Evolutionary conservation across 2,888 invertebrate species (phyloP), one percentile per base, ranked within the genome.

Genomic region (Sphecodes monilicornis): DNA sequence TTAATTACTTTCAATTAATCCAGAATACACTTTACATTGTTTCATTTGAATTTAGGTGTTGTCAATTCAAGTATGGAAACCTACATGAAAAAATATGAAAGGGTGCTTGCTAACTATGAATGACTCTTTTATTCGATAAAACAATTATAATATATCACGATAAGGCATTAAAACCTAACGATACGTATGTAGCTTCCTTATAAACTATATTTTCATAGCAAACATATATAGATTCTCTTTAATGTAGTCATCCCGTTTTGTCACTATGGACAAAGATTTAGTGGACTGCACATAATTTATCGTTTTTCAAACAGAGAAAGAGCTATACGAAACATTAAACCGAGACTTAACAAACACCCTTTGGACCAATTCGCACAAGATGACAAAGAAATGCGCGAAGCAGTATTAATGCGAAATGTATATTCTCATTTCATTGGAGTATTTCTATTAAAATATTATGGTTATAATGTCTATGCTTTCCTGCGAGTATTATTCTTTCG

Each of bases 291-390:
- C 22, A 36, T 22, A 36, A 8, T 36, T 36, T 22, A 66, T 36
- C 3, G 32, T 36, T 66, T 66, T 36, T 2, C 18, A 22, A 36
- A 36, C 4, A 0, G 18, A 66, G 66, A 3, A 66, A 22, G 29
- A 60, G 18, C 8, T 66, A 36, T 66, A 36, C 3, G 2, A 22
- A 32, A 22, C 10, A 36, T 66, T 66, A 22, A 36, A 11, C 22
- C 11, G 22, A 36, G 22, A 66, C 32, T 79, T 86, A 90, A 86
- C 90, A 88, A 90, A 90, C 89, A 90, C 80, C 88, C 90, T 88
- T 88, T 84, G 78, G 90, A 90, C 76, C 90, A 88, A 89, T 90
- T 90, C 86, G 86, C 90, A 90, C 89, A 76, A 88, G 88, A 88
- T 88, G 82, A 84, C 88, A 89, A 71, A 86, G 82, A 88, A 89